Base-by-base conservation (phyloP, 2,888 invertebrate genomes). In the Drosophila rellima region DNA sequence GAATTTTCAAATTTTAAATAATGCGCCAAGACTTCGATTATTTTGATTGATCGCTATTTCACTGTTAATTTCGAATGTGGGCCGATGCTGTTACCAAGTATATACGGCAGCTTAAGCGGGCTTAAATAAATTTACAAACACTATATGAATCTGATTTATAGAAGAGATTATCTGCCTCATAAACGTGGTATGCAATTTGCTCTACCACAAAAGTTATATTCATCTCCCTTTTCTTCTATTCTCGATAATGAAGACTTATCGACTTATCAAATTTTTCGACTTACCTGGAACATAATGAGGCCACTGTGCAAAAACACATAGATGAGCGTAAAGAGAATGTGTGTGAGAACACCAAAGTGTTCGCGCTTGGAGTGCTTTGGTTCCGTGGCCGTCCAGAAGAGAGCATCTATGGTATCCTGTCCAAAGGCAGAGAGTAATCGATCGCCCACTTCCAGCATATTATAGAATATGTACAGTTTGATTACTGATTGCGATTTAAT, bases 371-470 rank as follows among this genome's bases (percentile, higher is more conserved):
- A 94, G 57, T 96, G 96, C 86, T 96, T 94, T 1, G 98, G 97
- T 92, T 99, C 99, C 6, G 99, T 98, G 0, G 99, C 99, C 4
- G 99, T 99, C 98, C 99, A 99, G 91, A 99, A 97, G 45, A 99
- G 93, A 2, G 99, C 98, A 94, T 99, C 99, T 73, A 99, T 96
- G 8, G 98, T 98, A 91, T 99, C 99, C 93, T 99, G 98, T 0
- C 99, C 99, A 93, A 98, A 98, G 33, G 98, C 98, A 63, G 98
- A 98, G 91, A 99, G 96, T 77, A 99, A 93, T 74, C 98, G 94
- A 93, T 99, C 99, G 13, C 98, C 98, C 54, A 98, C 98, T 94
- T 99, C 99, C 67, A 99, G 93, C 98, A 99, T 99, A 92, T 99
- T 99, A 93, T 98, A 99, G 93, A 99, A 99, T 91, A 99, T 98